Base-by-base conservation (phyloP, 2,113 vertebrate genomes). In the Cairina moschata region DNA sequence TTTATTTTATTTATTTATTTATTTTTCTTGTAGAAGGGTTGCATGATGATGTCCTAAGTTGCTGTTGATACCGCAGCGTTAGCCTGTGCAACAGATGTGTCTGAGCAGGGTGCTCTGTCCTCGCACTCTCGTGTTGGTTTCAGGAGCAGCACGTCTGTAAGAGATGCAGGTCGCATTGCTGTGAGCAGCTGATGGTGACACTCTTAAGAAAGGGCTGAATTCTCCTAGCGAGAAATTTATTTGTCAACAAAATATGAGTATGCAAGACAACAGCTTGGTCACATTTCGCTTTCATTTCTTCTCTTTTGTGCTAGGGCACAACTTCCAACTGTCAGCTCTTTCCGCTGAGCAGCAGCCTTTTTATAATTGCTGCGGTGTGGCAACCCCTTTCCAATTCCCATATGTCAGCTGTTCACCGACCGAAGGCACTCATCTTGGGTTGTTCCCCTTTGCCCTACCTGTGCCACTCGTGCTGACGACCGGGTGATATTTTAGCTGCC, bases 271-370 rank as follows among this genome's bases (percentile, higher is more conserved):
- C 68, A 73, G 46, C 85, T 92, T 82, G 48, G 68, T 76, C 73
- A 79, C 68, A 76, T 86, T 87, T 91, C 2, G 9, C 65, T 94
- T 93, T 86, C 23, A 44, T 94, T 96, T 95, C 69, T 91, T 83
- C 68, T 82, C 46, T 92, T 94, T 88, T 86, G 72, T 92, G 63
- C 42, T 75, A 32, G 80, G 65, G 83, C 29, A 31, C 91, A 88
- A 80, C 85, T 96, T 93, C 62, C 72, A 85, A 79, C 90, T 86
- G 81, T 84, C 86, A 95, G 93, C 76, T 93, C 67, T 87, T 95
- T 87, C 77, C 77, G 77, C 77, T 72, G 84, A 90, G 44, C 80
- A 68, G 90, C 88, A 91, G 77, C 68, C 63, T 95, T 91, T 88
- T 90, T 42, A 56, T 91, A 95, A 93, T 77, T 93, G 67, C 91